A percentile compares a stretch with the other conserved stretches of the same genome.
Evolutionary conservation across 2,113 vertebrate genomes (phyloP).

Genomic region (Actenoides lindsayi): DNA sequence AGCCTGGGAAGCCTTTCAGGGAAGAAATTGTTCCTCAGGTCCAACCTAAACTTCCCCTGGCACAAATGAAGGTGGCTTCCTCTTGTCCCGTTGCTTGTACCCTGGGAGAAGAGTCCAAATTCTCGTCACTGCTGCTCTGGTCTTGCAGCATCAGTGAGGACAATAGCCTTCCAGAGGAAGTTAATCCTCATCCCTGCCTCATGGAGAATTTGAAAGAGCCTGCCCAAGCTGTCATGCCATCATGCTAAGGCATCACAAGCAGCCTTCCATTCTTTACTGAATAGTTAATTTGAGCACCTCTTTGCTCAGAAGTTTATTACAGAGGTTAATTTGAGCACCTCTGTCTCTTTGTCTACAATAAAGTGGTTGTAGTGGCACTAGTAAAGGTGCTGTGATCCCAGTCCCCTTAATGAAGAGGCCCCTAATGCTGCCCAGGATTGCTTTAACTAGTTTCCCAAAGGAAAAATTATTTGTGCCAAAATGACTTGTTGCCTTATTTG

Average conservation of each 20-base stretch:
- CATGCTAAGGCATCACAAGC: background rate
- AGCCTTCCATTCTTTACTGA: background rate
- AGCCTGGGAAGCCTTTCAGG: too few species aligned
- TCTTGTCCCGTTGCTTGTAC: too few species aligned
- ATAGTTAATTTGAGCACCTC: background rate
- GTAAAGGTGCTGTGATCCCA: background rate
- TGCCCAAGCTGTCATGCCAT: background rate
- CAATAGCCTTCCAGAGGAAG: background rate
- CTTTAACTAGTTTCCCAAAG: background rate
- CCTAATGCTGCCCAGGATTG: background rate
- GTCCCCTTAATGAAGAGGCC: too few species aligned
- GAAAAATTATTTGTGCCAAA: background rate
- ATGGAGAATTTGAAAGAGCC: background rate
- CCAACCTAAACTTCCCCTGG: too few species aligned
- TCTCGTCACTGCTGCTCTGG: background rate
- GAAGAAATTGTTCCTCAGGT: too few species aligned
- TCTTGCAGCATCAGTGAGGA: background rate
- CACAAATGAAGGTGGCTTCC: too few species aligned
- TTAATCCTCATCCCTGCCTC: background rate
- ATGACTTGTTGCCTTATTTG: background rate
- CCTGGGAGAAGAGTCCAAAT: too few species aligned
- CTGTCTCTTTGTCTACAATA: too few species aligned
- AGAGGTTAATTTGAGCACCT: too few species aligned
- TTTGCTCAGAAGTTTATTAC: background rate
- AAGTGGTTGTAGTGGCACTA: background rate